Evolutionary conservation across 1,140 invertebrate genomes (phyloP).

Genomic region (Pseudomyrmex dendroicus): DNA sequence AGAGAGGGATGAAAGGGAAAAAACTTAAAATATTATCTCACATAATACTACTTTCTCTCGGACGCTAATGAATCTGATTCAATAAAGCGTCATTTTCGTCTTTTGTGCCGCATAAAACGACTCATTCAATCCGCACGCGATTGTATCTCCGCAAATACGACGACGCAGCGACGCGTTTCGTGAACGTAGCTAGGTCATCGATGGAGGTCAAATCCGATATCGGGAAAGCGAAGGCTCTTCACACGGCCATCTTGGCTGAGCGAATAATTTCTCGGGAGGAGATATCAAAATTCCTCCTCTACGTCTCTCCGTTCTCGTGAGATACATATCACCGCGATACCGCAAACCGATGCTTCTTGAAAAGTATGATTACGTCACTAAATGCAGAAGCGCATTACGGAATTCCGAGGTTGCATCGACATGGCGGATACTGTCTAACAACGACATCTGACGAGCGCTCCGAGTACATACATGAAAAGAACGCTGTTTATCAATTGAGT

Average conservation of each 20-base stretch:
- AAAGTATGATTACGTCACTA: neutral
- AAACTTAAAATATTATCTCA: neutral
- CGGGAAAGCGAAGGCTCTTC: neutral
- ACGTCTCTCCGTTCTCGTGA: neutral
- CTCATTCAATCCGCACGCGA: neutral
- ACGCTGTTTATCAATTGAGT: neutral
- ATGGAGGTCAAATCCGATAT: conserved; percentile 49
- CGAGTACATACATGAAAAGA: neutral
- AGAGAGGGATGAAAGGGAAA: too few species aligned
- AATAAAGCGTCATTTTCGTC: too few species aligned
- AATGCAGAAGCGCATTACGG: neutral
- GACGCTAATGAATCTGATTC: neutral
- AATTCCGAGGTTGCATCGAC: neutral
- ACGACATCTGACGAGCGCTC: conserved; percentile 8
- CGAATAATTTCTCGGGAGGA: neutral
- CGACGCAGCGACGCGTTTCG: conserved; percentile 25
- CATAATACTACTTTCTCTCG: neutral
- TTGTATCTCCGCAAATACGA: neutral
- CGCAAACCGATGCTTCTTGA: conserved; percentile 6
- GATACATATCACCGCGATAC: neutral
- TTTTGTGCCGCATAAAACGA: neutral
- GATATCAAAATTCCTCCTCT: neutral
- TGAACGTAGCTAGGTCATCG: conserved; percentile 44
- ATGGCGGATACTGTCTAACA: neutral
- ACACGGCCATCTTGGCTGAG: conserved; percentile 1